phyloP scores from a whole-genome alignment of 1,140 invertebrate genomes.

The Himalopsyche phryganea region DNA sequence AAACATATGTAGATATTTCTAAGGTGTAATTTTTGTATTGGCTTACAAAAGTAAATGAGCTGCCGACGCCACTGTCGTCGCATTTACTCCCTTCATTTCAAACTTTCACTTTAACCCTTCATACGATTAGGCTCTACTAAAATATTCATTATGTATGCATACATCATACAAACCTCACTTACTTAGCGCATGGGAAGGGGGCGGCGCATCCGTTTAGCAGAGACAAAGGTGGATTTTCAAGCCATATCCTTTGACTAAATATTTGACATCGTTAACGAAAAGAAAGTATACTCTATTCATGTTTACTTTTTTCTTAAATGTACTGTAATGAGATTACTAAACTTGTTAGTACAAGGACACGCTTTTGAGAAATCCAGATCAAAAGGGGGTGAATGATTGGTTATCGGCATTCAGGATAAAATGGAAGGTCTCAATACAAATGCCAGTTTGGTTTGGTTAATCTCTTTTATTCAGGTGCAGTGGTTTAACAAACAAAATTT shows the following conservation, averaged over 20 bases:
- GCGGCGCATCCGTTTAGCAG: not conserved
- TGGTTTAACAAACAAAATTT: no score
- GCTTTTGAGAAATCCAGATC: no score
- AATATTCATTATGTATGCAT: slow-evolving; percentile 25
- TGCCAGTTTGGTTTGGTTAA: no score
- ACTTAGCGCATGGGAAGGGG: not conserved
- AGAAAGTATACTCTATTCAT: not conserved
- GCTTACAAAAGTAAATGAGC: no score
- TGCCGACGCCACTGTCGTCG: not conserved
- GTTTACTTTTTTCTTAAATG: not conserved
- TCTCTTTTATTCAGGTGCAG: no score
- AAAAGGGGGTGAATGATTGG: no score
- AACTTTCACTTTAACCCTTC: slow-evolving; percentile 15
- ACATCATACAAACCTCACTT: slow-evolving; percentile 17
- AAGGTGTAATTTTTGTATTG: no score
- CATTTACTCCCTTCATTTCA: not conserved
- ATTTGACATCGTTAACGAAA: slow-evolving; percentile 19
- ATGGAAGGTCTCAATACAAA: no score
- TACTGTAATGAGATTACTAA: no score
- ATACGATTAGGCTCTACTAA: slow-evolving; percentile 16
- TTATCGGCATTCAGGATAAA: no score
- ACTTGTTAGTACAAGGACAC: no score
- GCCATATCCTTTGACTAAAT: slow-evolving; percentile 22
- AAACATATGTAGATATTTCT: no score
- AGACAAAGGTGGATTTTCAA: slow-evolving; percentile 15